phyloP scores from a whole-genome alignment of 2,888 invertebrate species.

The Plebejus melissa region DNA sequence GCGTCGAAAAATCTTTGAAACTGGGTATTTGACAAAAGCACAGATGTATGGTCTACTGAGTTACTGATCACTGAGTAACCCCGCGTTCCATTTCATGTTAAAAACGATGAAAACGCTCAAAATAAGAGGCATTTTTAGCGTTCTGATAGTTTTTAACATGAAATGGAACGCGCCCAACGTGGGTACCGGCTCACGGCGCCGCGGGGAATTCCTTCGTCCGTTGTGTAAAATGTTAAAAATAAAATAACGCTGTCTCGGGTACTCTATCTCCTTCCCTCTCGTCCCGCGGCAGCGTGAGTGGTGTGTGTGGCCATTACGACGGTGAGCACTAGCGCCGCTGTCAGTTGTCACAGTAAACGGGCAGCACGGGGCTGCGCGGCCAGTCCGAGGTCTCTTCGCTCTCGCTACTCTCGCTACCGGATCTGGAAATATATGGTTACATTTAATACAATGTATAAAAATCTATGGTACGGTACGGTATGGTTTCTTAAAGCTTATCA shows the following conservation, averaged over 20 bases:
- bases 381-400: conserved; percentile 80
- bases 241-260: neutral
- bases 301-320: conserved; percentile 15
- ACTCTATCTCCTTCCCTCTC: neutral
- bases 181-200: neutral
- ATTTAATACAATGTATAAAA: neutral
- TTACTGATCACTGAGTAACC: too few relatives aligned
- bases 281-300: conserved; percentile 6
- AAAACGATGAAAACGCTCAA: too few relatives aligned
- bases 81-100: too few relatives aligned
- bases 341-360: conserved; percentile 74
- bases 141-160: too few relatives aligned
- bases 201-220: neutral
- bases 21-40: too few relatives aligned
- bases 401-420: conserved; percentile 81
- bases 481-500: too few relatives aligned
- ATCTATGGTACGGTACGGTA: too few relatives aligned
- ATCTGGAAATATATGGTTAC: conserved; percentile 58
- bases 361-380: conserved; percentile 82
- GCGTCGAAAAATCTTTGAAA: too few relatives aligned
- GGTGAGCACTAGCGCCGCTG: conserved; percentile 28
- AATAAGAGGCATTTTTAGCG: too few relatives aligned
- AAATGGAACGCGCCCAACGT: too few relatives aligned
- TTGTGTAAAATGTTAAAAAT: conserved; percentile 9
- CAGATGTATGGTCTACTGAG: too few relatives aligned